Evolutionary conservation across 2,797 vertebrate genomes (phyloP), one percentile per base, ranked within the genome.

Genomic region (Pantherophis vulpinus): DNA sequence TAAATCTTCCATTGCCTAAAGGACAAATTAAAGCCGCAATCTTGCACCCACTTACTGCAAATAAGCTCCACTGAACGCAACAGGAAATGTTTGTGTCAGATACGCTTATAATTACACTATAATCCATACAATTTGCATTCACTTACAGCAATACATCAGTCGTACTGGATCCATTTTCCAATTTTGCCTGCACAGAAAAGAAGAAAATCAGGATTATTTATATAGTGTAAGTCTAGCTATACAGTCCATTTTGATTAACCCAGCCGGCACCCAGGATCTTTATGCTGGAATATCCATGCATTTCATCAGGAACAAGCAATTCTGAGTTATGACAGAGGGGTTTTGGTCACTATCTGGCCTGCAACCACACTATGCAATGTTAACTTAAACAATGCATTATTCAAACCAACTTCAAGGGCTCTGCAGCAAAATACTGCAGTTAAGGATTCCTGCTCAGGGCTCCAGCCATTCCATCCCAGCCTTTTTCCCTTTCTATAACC

Each of bases 81-180:
- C 6, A 8, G 54, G n/a, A 14, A 23, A 74, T 55, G 37, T 42
- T 83, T 83, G 74, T 25, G 74, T 83, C 74, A 47, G 37, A 47
- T 83, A 83, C 9, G 18, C 37, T 83, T 83, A 83, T 83, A 42
- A 92, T 59, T 59, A 25, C 88, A 89, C 14, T 18, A 29, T 51
- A 32, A 89, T 79, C 87, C 63, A 54, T 27, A 87, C 79, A 56
- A 11, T 58, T 86, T 90, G 89, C 14, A 79, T 54, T 66, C 70
- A 83, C 99, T 99, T 96, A 99, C 99, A 97, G 94, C 74, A 99
- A 95, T 97, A 99, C 98, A 91, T 97, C 95, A 88, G 94, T 96
- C 97, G 98, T 95, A 94, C 97, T 97, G 91, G 98, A 97, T 88
- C 98, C 97, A 27, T 94, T 97, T 95, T 99, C 98, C 0, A 98